Base-by-base conservation (phyloP, 2,797 vertebrate genomes). In the Toxotes lorentzi region DNA sequence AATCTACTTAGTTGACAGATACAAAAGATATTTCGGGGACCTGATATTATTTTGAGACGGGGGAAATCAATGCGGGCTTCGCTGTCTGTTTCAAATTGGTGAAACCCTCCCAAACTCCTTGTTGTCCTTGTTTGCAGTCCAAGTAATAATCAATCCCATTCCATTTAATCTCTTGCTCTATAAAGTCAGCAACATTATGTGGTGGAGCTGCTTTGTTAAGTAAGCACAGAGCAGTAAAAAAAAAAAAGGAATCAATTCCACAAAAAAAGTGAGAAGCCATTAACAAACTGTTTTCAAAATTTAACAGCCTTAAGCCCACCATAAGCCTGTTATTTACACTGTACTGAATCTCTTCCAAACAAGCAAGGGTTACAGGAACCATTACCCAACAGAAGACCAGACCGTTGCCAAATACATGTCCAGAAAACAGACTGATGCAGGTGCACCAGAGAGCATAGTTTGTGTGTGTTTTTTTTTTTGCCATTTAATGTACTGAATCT, bases 121-220 rank as follows among this genome's bases (percentile, higher is more conserved):
- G 81, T 88, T 91, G 86, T 89, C 86, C 80, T 88, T 88, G 86
- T 90, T 88, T 89, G 85, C 90, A 81, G 63, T 94, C 92, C 91
- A 93, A 94, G 86, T 87, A 89, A 88, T 94, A 94, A 94, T 94
- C 89, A 93, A 73, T 92, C 59, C 92, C 91, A 93, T 90, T 92
- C 88, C 66, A 6, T 83, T 88, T 71, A 83, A 88, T 89, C 82
- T 76, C 70, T 76, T 59, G 84, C 88, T 91, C 85, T 83, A 88
- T 89, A 92, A 93, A 89, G 84, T 71, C 73, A 3, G 85, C 82
- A 88, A 81, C 85, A 84, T 79, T 76, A 71, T 83, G 88, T 35
- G 82, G 84, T 78, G 78, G 83, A 67, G 81, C 60, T 74, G 81
- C 82, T 92, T 82, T 90, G 78, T 87, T 86, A 83, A 89, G 81